These are phyloP conservation scores for Corvus moneduloides DNA, from an alignment of 2,113 vertebrate genomes.

Conservation along the genomic window DNA sequence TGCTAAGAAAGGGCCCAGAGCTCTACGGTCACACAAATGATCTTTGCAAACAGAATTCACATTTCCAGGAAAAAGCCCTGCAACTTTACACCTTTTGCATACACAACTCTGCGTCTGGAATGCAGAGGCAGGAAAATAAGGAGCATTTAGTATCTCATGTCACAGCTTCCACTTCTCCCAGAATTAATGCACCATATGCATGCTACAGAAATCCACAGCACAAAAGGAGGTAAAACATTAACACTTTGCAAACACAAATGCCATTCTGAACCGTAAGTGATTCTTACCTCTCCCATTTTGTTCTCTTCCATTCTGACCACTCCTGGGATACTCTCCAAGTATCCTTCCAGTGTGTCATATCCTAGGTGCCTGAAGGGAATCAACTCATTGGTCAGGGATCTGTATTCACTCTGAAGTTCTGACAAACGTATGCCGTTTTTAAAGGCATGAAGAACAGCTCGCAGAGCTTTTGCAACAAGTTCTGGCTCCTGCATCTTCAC, in stretches of 20 bases:
- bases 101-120: background rate
- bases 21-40: background rate
- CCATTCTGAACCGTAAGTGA: background rate
- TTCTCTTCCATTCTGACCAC: slow-evolving; percentile 80
- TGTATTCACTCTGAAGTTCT: slow-evolving; percentile 83
- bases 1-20: background rate
- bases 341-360: slow-evolving; percentile 78
- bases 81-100: background rate
- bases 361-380: slow-evolving; percentile 85
- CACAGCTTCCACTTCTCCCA: background rate
- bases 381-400: slow-evolving; percentile 82
- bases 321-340: slow-evolving; percentile 82
- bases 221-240: background rate
- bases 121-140: background rate
- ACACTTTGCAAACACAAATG: background rate
- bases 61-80: background rate
- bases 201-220: background rate
- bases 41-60: background rate
- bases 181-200: background rate
- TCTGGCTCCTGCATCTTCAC: slow-evolving; percentile 84
- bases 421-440: slow-evolving; percentile 80
- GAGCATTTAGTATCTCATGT: background rate
- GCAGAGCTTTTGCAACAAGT: slow-evolving; percentile 82
- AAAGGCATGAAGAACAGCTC: slow-evolving; percentile 86
- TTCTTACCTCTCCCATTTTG: slow-evolving; percentile 86